phyloP scores from a whole-genome alignment of 2,888 invertebrate genomes.

The Hypolimnas misippus region DNA sequence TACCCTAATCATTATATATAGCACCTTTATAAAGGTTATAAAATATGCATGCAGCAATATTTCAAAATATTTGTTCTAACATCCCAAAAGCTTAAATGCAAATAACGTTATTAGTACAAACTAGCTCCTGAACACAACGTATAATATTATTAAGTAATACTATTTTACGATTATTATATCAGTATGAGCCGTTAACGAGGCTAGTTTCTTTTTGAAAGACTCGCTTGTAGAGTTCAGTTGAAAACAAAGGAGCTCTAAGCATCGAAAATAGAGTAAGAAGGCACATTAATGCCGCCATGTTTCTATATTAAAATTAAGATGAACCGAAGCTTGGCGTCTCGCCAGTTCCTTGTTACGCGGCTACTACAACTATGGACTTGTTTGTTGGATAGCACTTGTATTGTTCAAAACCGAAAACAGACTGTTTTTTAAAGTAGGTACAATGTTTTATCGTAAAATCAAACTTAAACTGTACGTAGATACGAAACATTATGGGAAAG shows the following conservation, averaged over 20 bases:
- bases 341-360: conserved; percentile 56
- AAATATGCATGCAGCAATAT: too few species aligned
- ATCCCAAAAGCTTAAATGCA: background rate
- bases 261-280: conserved; percentile 69
- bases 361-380: conserved; percentile 8
- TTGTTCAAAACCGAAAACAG: background rate
- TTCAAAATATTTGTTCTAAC: conserved; percentile 1
- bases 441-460: background rate
- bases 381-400: background rate
- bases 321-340: conserved; percentile 58
- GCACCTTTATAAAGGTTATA: too few species aligned
- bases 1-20: too few species aligned
- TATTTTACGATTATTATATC: conserved; percentile 37
- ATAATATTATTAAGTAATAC: conserved; percentile 28
- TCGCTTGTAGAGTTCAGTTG: conserved; percentile 33
- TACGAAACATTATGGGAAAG: too few species aligned
- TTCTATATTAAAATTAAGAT: conserved; percentile 68
- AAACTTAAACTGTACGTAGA: too few species aligned
- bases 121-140: conserved; percentile 5
- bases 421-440: background rate
- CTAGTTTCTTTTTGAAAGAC: conserved; percentile 30
- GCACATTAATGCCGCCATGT: conserved; percentile 62
- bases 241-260: conserved; percentile 69
- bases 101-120: conserved; percentile 20
- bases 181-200: conserved; percentile 29